Base-by-base conservation (phyloP, 2,888 invertebrate genomes). In the Pycnomerus fuliginosus region DNA sequence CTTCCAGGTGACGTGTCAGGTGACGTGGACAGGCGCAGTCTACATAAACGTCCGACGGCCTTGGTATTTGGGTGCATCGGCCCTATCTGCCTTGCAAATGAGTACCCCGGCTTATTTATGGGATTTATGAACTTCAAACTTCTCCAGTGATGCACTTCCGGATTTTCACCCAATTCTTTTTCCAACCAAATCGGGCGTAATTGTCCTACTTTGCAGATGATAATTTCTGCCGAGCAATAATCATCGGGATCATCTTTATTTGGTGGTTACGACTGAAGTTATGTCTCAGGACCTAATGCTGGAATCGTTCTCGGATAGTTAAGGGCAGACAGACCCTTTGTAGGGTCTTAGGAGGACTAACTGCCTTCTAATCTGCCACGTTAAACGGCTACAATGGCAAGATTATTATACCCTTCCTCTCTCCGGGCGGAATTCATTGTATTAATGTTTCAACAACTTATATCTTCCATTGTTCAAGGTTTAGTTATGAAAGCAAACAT, bases 121-220 rank as follows among this genome's bases (percentile, higher is more conserved):
- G 69, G 69, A 70, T 71, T 70, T 70, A 69, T 71, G 71, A 71
- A 71, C 71, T 71, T 71, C 69, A 69, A 69, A 69, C 61, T 67
- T 49, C 20, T 8, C 28, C 20, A 20, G 20, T 20, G 16, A 17
- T 42, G 42, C 42, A 42, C 31, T 43, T 38, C 38, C 34, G 29
- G 40, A 15, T 20, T 37, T 28, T 35, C 14, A 20, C 20, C 20
- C 5, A 8, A 5, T 8, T 8, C 8, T 20, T 20, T 20, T 20
- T 8, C 20, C 20, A 8, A 20, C 20, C 5, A 8, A 20, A 20
- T 20, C 20, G 20, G n/a, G n/a, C n/a, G n/a, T n/a, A n/a, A n/a
- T n/a, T n/a, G n/a, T n/a, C n/a, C n/a, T n/a, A n/a, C n/a, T n/a
- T n/a, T n/a, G n/a, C n/a, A n/a, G n/a, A n/a, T n/a, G n/a, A n/a